A percentile compares a stretch with the other conserved stretches of the same genome.
phyloP scores from a whole-genome alignment of 2,888 invertebrate genomes.

The Lampropteryx suffumata region DNA sequence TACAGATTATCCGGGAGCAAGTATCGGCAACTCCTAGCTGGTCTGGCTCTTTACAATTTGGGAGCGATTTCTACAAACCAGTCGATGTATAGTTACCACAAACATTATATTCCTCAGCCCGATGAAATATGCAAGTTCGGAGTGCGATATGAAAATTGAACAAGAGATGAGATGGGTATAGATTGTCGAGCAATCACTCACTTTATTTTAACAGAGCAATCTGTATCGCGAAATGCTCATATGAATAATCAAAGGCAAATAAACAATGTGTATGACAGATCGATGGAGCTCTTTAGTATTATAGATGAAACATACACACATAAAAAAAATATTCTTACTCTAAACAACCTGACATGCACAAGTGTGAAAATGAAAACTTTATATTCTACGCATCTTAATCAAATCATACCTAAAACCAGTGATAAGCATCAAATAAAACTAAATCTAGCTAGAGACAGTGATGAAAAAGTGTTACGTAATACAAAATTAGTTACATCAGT shows the following conservation, averaged over 20 bases:
- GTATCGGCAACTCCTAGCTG: constrained; percentile 32
- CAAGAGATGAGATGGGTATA: constrained; percentile 29
- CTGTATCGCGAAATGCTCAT: neutral
- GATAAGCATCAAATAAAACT: neutral
- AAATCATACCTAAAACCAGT: neutral
- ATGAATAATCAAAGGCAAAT: neutral
- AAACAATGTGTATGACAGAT: neutral
- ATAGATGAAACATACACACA: neutral
- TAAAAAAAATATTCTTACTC: neutral
- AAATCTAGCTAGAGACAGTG: neutral
- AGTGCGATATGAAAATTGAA: constrained; percentile 23
- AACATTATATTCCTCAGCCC: constrained; percentile 19
- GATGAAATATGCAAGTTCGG: constrained; percentile 34
- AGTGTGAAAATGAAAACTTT: neutral
- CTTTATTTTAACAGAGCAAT: constrained; percentile 25
- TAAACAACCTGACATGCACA: neutral
- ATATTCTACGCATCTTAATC: neutral
- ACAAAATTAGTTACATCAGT: neutral
- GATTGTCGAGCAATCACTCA: constrained; percentile 33
- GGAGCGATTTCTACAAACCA: constrained; percentile 21
- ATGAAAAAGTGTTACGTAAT: neutral
- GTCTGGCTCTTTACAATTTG: constrained; percentile 35
- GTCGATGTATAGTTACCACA: constrained; percentile 11
- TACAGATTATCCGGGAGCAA: constrained; percentile 33
- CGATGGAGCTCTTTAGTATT: neutral